Evolutionary conservation across 1,140 invertebrate species (phyloP).

Genomic region (Hyposmocoma kahamanoa): DNA sequence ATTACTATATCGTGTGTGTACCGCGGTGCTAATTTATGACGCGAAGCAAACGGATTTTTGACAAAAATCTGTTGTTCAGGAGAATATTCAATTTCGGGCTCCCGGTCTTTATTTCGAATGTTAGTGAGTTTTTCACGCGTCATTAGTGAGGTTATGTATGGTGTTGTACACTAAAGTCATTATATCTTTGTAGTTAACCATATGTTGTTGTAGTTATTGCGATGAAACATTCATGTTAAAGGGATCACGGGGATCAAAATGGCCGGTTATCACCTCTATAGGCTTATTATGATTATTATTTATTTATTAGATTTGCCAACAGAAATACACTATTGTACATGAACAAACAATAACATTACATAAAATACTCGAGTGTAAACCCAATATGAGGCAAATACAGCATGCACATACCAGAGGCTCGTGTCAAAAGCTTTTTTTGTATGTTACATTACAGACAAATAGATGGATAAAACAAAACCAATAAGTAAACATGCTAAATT

Average conservation of each 20-base stretch:
- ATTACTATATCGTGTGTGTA: conserved; percentile 20
- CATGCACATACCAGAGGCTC: no score
- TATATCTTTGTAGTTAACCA: conserved; percentile 12
- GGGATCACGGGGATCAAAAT: conserved; percentile 18
- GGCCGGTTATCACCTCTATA: conserved; percentile 24
- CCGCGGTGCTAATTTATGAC: conserved; percentile 23
- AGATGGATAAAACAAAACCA: no score
- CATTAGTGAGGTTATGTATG: conserved; percentile 15
- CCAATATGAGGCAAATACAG: no score
- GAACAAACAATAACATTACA: no score
- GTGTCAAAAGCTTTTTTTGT: no score
- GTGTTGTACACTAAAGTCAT: conserved; percentile 19
- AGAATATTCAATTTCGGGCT: conserved; percentile 20
- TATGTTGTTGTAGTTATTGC: conserved; percentile 20
- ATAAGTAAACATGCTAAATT: no score
- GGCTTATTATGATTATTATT: no score
- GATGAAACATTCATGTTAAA: conserved; percentile 16
- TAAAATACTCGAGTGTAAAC: no score
- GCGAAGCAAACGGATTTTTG: conserved; percentile 17
- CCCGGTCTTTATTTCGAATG: conserved; percentile 20
- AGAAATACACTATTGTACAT: no score
- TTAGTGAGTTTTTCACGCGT: conserved; percentile 11
- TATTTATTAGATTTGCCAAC: no score
- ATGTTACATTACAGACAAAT: no score
- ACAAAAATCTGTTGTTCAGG: conserved; percentile 23